Conservation (phyloP, 30 jellyfish, hydroid and myxozoan genomes). For the Rhopilema esculentum region DNA sequence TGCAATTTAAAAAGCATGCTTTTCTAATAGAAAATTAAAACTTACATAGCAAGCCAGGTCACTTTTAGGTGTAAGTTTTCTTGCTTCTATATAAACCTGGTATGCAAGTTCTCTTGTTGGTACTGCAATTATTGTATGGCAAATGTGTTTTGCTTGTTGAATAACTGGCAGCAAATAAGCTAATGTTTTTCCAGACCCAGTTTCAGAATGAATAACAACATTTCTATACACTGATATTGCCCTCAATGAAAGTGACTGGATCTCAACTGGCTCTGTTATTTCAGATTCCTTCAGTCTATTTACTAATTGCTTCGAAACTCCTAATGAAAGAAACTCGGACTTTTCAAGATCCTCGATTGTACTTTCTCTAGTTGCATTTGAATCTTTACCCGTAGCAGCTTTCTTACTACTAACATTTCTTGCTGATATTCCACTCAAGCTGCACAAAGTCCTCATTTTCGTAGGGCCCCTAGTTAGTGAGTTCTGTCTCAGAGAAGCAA, state of each 20-base stretch:
- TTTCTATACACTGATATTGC: constrained; percentile 35
- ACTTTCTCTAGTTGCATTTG: not conserved
- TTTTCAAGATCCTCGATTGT: constrained; percentile 28
- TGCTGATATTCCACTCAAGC: not conserved
- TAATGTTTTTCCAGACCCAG: constrained; percentile 96
- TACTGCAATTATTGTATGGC: constrained; percentile 81
- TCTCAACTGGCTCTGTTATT: constrained; percentile 64
- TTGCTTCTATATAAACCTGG: constrained; percentile 85
- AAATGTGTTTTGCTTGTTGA: constrained; percentile 67
- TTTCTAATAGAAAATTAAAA: no score
- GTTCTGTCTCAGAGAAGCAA: not conserved
- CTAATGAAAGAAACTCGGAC: constrained; percentile 34
- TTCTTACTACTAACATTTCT: not conserved
- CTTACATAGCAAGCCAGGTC: constrained; percentile 73
- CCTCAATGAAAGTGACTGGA: constrained; percentile 76
- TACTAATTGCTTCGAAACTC: constrained; percentile 34
- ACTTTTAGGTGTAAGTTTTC: constrained; percentile 33
- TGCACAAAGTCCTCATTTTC: not conserved
- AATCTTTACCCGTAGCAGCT: not conserved
- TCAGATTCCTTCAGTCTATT: constrained; percentile 38
- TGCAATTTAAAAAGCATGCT: no score
- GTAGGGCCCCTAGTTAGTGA: not conserved
- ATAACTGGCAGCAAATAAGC: constrained; percentile 84
- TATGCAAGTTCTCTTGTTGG: constrained; percentile 98
- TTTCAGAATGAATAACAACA: constrained; percentile 84